phyloP scores from a whole-genome alignment of 2,113 vertebrate species.

The Felis catus region DNA sequence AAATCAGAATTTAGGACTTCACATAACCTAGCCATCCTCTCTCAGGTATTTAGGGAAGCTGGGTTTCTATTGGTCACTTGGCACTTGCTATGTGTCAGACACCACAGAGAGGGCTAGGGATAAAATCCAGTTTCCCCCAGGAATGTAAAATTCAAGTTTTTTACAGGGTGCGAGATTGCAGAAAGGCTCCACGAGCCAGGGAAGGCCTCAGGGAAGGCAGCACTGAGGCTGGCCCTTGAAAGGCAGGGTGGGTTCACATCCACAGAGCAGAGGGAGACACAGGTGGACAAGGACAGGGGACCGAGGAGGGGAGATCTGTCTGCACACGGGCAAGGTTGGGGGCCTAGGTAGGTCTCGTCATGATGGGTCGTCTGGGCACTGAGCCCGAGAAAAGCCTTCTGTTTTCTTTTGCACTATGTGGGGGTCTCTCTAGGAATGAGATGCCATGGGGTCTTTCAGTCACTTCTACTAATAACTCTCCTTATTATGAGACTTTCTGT shows the following conservation, averaged over 20 bases:
- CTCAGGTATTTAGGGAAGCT: not conserved
- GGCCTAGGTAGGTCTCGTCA: not conserved
- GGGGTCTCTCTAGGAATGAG: not conserved
- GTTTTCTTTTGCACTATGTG: not conserved
- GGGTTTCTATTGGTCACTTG: conserved; percentile 2
- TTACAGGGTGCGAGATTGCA: not conserved
- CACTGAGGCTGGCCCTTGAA: not conserved
- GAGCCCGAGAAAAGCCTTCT: not conserved
- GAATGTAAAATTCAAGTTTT: not conserved
- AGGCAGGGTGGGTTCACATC: not conserved
- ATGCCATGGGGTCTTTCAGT: not conserved
- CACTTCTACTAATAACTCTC: not conserved
- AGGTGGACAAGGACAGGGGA: not conserved
- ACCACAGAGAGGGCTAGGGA: not conserved
- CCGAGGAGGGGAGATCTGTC: not conserved
- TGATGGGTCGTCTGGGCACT: not conserved
- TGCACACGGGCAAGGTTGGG: not conserved
- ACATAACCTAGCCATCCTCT: not conserved
- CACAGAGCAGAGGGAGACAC: not conserved
- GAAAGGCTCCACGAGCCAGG: not conserved
- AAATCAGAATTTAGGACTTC: conserved; percentile 5
- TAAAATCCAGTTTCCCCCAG: not conserved
- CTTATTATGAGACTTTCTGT: not conserved
- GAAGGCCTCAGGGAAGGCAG: not conserved
- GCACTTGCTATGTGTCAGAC: not conserved